Evolutionary conservation across 2,113 vertebrate species (phyloP).

Genomic region (Takifugu flavidus): DNA sequence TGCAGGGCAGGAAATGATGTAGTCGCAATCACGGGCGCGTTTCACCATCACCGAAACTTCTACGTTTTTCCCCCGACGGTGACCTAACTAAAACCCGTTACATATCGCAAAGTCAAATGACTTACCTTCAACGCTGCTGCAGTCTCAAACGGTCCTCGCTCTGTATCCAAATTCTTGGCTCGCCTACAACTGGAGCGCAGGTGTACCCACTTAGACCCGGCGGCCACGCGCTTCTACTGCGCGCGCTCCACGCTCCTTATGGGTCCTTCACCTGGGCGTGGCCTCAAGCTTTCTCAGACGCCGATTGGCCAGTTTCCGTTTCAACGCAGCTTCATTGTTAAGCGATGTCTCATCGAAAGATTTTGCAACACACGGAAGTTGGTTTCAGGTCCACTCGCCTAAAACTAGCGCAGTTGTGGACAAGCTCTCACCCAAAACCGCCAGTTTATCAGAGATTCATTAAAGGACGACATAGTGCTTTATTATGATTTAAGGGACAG

Average conservation of each 20-base stretch:
- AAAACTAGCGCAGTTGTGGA: too few species aligned
- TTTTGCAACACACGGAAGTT: conserved; percentile 1
- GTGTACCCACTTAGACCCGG: background rate
- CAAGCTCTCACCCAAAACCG: too few species aligned
- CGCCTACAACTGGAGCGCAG: conserved; percentile 7
- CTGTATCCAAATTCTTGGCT: background rate
- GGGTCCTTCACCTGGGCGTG: background rate
- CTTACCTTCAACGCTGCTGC: conserved; percentile 12
- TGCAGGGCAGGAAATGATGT: too few species aligned
- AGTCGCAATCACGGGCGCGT: too few species aligned
- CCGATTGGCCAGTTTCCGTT: conserved; percentile 34
- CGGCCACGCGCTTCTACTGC: fast-evolving
- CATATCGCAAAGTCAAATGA: background rate
- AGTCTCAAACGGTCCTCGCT: background rate
- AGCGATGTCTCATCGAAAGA: conserved; percentile 11
- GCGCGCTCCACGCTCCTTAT: conserved; percentile 4
- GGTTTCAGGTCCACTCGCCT: too few species aligned
- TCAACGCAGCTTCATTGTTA: background rate
- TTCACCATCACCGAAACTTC: too few species aligned
- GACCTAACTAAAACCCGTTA: too few species aligned
- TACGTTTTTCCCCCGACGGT: too few species aligned
- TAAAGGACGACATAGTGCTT: too few species aligned
- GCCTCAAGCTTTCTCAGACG: background rate
- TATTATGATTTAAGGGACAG: too few species aligned
- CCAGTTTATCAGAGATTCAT: too few species aligned